phyloP scores from a whole-genome alignment of 2,113 vertebrate species.

The Macrotis lagotis region DNA sequence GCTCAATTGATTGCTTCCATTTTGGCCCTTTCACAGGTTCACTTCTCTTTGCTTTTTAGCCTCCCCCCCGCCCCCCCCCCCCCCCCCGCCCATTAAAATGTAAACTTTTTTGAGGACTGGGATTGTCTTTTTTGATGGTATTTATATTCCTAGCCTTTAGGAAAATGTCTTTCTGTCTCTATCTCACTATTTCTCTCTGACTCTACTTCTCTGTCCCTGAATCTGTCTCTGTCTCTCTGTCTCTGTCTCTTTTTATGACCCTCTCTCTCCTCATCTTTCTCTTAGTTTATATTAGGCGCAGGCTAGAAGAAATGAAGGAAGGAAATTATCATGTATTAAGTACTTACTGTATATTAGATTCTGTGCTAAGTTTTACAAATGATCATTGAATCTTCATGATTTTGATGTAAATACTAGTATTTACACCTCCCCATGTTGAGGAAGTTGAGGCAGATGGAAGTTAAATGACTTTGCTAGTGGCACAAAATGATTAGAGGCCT shows the following conservation, averaged over 20 bases:
- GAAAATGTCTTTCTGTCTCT: not conserved
- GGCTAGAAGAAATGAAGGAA: not conserved
- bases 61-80: no score
- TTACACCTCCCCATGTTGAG: not conserved
- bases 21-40: not conserved
- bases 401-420: not conserved
- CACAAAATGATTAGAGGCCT: no score
- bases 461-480: no score
- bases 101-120: not conserved
- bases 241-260: no score
- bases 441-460: not conserved
- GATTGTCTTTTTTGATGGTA: not conserved
- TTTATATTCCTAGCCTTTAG: not conserved
- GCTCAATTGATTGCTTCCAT: no score
- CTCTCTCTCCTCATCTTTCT: no score
- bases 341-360: not conserved
- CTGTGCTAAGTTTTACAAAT: not conserved
- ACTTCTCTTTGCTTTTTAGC: not conserved
- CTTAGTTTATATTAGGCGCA: not conserved
- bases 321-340: not conserved
- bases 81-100: not conserved
- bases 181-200: not conserved
- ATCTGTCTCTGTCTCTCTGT: not conserved
- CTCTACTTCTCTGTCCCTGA: no score
- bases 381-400: not conserved